Base-by-base conservation (phyloP, 2,797 vertebrate species). In the Hafferia zeledoni region DNA sequence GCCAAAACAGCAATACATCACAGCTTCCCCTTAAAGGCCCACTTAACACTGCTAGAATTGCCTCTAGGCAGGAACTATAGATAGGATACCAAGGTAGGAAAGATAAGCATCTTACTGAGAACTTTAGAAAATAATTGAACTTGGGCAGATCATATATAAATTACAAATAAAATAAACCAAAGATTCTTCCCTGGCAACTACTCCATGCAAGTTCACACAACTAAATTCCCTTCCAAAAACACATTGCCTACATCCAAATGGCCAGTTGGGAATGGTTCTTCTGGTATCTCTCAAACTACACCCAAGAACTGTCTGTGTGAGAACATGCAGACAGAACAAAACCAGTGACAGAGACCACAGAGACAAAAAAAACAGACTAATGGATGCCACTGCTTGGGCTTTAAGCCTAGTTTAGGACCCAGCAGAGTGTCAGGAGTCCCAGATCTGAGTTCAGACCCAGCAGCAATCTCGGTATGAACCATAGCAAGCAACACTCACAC, bases 401-500 rank as follows among this genome's bases (percentile, higher is more conserved):
- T 83, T 65, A 64, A n/a, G 39, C 24, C 16, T 20, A 19, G 13
- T 74, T 88, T 67, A 86, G 53, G 22, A 43, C 15, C 6, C 70
- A 91, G 35, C 11, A 91, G 53, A 74, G 50, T 65, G 5, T 5
- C 31, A 72, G 6, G 13, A 90, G 14, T 41, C 13, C 31, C 56
- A 18, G 43, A 10, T 28, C 11, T 24, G 3, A 41, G 52, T 41
- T 55, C 52, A 82, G 70, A 76, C 3, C 23, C 31, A 46, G 39
- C 11, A 83, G 5, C 25, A 64, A 18, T 39, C 39, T 68, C 17
- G 55, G 27, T 12, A 61, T 6, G 59, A 33, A 89, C n/a, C 24
- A 60, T 0, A 71, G 17, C n/a, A 70, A 63, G 11, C 1, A 27
- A 41, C 28, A 23, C 1, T 17, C 47, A 20, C 0, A 1, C 10